phyloP scores from a whole-genome alignment of 2,113 vertebrate species.

The Tringa solitaria region DNA sequence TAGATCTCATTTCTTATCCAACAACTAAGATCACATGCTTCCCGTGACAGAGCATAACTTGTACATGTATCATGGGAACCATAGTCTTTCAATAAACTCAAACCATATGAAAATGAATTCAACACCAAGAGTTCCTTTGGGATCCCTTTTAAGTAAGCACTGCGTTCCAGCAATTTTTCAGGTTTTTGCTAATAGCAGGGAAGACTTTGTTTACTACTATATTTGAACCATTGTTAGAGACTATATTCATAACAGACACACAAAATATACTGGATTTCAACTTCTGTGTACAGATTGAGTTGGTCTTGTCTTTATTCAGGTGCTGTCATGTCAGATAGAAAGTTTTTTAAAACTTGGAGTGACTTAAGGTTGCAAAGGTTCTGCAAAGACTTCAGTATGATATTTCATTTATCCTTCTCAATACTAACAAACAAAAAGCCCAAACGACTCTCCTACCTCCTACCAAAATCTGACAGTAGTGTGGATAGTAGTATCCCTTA shows the following conservation, averaged over 20 bases:
- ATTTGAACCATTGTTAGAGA: not conserved
- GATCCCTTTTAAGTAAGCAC: not conserved
- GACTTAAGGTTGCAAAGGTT: not conserved
- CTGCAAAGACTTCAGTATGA: not conserved
- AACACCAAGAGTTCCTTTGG: not conserved
- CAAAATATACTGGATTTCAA: not conserved
- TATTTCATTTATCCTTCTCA: not conserved
- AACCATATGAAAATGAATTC: not conserved
- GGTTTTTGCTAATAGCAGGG: not conserved
- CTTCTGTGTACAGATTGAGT: not conserved
- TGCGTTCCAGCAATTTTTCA: not conserved
- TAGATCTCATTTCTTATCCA: not conserved
- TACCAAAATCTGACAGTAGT: not conserved
- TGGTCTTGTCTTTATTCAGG: not conserved
- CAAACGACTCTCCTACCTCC: not conserved
- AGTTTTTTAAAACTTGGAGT: not conserved
- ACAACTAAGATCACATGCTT: not conserved
- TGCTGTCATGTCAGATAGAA: not conserved
- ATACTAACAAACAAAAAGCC: not conserved
- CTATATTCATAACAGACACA: not conserved
- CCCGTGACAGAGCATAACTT: not conserved
- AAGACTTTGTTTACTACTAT: not conserved
- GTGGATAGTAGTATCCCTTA: not conserved
- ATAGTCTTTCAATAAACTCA: not conserved
- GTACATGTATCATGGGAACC: not conserved